These are phyloP conservation scores for Vidua macroura DNA, from an alignment of 2,113 vertebrate genomes.

Conservation along the genomic window DNA sequence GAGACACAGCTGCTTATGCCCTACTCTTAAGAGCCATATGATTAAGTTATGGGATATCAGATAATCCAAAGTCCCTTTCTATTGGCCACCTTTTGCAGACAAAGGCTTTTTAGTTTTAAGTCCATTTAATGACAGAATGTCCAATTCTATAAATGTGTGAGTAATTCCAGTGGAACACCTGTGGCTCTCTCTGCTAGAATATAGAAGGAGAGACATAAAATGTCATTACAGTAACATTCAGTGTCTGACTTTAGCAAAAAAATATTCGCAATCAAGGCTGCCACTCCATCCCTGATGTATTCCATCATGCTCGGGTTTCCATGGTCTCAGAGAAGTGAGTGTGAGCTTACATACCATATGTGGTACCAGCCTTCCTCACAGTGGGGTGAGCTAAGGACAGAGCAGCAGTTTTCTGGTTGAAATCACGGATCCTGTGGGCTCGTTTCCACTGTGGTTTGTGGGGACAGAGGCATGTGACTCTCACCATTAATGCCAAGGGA, in stretches of 20 bases:
- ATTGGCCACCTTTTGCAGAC: slow-evolving; percentile 81
- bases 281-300: slow-evolving; percentile 31
- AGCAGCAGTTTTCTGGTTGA: background rate
- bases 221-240: slow-evolving; percentile 57
- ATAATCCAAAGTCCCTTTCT: slow-evolving; percentile 86
- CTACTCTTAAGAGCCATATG: slow-evolving; percentile 99
- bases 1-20: slow-evolving; percentile 95
- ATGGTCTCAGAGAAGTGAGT: slow-evolving; percentile 18
- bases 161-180: slow-evolving; percentile 98
- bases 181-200: slow-evolving; percentile 81
- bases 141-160: slow-evolving; percentile 93
- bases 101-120: slow-evolving; percentile 94
- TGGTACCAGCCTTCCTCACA: background rate
- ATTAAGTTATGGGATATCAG: slow-evolving; percentile 99
- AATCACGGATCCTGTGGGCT: slow-evolving; percentile 28
- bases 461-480: background rate
- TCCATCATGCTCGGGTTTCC: slow-evolving; percentile 12
- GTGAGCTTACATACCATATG: slow-evolving; percentile 6
- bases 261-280: slow-evolving; percentile 46
- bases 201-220: slow-evolving; percentile 58
- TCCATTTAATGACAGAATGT: slow-evolving; percentile 97
- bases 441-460: slow-evolving; percentile 24
- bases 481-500: background rate
- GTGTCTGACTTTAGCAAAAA: slow-evolving; percentile 38
- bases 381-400: slow-evolving; percentile 36